Evolutionary conservation across 1,140 invertebrate species (phyloP), one percentile per base, ranked within the genome.

Genomic region (Lepidurus couesii): DNA sequence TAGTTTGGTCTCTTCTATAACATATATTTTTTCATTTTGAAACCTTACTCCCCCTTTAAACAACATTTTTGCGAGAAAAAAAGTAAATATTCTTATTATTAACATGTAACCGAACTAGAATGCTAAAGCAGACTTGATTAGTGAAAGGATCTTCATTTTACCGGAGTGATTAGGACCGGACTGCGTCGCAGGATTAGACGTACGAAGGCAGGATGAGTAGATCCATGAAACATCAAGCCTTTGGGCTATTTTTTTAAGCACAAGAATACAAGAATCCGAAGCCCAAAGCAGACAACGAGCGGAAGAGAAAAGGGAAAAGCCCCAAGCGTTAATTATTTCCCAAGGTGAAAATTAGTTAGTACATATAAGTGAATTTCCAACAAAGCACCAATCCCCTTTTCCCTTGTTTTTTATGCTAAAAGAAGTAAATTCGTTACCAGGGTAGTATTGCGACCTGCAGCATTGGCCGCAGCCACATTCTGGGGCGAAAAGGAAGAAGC

Each of bases 181-280:
- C 95, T 97, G 87, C 95, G 91, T 87, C 96, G 94, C 87, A 95
- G 89, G 86, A 97, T 93, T 89, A 94, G 93, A 84, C 94, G 93
- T 90, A 93, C 95, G 90, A 96, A 96, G 86, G 91, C 90, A 84
- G 94, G 92, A 89, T 96, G 94, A 87, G 95, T 92, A 88, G 93
- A 94, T 86, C 95, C 95, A 85, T 94, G 94, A 88, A 96, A 95
- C 90, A 92, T 92, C 85, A 95, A 89, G 86, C 94, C 93, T 89
- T 96, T 97, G 88, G 95, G 93, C 94, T 96, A 91, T n/a, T 26
- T 53, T 77, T n/a, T 26, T 24, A 47, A 47, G 44, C 8, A 34
- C 21, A 45, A 47, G 16, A 77, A 24, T 24, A 78, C 11, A 79
- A 79, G 44, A 78, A 79, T 77, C n/a, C 44, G 44, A 47, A 34